Conservation (phyloP, 92 coral and sea anemone genomes). For the Anthopleura xanthogrammica region DNA sequence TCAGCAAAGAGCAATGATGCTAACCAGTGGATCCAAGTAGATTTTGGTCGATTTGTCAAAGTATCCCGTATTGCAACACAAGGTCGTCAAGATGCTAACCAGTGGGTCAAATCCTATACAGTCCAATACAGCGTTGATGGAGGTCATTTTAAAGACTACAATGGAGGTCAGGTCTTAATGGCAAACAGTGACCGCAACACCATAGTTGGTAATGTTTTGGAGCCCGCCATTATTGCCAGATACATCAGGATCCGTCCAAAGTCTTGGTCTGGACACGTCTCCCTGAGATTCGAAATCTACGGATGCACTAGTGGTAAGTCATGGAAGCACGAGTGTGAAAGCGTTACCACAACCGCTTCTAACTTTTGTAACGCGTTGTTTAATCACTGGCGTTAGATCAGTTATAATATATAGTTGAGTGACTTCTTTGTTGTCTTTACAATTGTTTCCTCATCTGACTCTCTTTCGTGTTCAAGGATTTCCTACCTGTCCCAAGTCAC, state of each 20-base stretch:
- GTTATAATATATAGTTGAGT: too few species aligned
- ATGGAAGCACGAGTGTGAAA: too few species aligned
- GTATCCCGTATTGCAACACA: slow-evolving; percentile 14
- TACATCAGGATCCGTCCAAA: slow-evolving; percentile 14
- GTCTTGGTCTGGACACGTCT: background rate
- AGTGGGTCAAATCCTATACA: slow-evolving; percentile 21
- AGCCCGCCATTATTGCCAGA: slow-evolving; percentile 11
- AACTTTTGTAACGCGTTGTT: too few species aligned
- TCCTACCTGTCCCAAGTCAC: background rate
- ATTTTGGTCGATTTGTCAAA: background rate
- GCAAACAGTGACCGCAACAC: background rate
- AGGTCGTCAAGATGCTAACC: slow-evolving; percentile 26
- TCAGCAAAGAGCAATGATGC: slow-evolving; percentile 7
- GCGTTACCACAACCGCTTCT: too few species aligned
- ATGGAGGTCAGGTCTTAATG: background rate
- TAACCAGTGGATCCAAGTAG: slow-evolving; percentile 22
- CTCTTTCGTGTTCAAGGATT: too few species aligned
- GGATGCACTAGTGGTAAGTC: background rate
- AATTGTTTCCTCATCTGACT: too few species aligned
- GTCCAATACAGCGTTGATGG: slow-evolving; percentile 24
- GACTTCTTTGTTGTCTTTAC: too few species aligned
- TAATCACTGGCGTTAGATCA: too few species aligned
- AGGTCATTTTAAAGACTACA: slow-evolving; percentile 7
- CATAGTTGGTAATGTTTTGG: background rate
- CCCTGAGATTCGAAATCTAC: slow-evolving; percentile 7